Evolutionary conservation across 2,888 invertebrate genomes (phyloP).

Genomic region (Euphydryas editha): DNA sequence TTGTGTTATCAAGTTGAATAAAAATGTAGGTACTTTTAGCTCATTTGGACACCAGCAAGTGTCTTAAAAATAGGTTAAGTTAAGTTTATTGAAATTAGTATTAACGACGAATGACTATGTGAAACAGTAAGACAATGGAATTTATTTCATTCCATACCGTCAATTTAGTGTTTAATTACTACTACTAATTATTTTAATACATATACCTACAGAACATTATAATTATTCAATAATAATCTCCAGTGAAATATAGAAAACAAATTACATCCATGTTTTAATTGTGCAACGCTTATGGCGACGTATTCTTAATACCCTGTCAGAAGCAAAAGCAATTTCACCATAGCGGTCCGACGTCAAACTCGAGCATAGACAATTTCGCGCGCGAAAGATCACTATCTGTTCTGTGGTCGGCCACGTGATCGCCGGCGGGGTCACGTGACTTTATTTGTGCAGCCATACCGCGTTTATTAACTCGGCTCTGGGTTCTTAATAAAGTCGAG

Average conservation of each 20-base stretch:
- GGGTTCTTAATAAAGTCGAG: conserved; percentile 37
- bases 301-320: conserved; percentile 29
- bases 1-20: no score
- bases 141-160: no score
- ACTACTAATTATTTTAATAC: not conserved
- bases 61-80: no score
- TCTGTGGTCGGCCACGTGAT: conserved; percentile 60
- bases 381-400: conserved; percentile 68
- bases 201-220: not conserved
- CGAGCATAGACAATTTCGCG: conserved; percentile 71
- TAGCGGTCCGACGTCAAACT: conserved; percentile 35
- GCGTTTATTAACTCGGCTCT: conserved; percentile 66
- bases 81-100: no score
- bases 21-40: no score
- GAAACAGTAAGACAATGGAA: no score
- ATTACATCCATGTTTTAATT: conserved; percentile 6
- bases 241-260: conserved; percentile 2
- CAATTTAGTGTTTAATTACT: no score
- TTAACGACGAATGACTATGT: no score
- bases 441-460: conserved; percentile 66
- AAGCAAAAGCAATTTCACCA: conserved; percentile 29
- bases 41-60: no score
- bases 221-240: not conserved
- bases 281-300: conserved; percentile 27
- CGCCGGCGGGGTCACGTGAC: conserved; percentile 67